Evolutionary conservation across 2,888 invertebrate genomes (phyloP), one percentile per base, ranked within the genome.

Genomic region (Marasmarcha lunaedactyla): DNA sequence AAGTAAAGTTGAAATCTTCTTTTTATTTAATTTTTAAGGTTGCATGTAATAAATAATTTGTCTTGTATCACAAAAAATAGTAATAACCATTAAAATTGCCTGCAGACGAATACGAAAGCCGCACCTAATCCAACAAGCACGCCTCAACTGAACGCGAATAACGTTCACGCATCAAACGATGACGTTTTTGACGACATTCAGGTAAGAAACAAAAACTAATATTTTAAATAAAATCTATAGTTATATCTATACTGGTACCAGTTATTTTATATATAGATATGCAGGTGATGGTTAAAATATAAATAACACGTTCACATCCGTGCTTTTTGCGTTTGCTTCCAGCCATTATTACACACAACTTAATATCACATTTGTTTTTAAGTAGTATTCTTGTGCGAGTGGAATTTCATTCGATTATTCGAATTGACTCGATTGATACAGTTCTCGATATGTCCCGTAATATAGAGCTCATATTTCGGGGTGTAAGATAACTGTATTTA

Each of bases 281-380:
- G 50, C 67, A 63, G 81, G 81, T 81, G 79, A 68, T 64, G 81
- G 79, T 67, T 34, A 34, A 55, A 54, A 55, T 38, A 42, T 62
- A 68, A 63, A 72, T 79, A 76, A 81, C 79, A 78, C 79, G 81
- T 78, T 81, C 81, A 79, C 79, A 76, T 74, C 63, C 62, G 67
- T 56, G 69, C 73, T 74, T 73, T 20, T 38, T 53, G 53, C 54
- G 58, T 58, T 60, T 55, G 71, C 72, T 71, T 71, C 47, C 58
- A 54, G 56, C 61, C 59, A 47, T 60, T 54, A n/a, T 55, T 42
- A 41, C 15, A 36, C 2, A 50, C 44, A 55, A 59, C 48, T 57
- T 56, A 50, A 47, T 38, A 7, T 33, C 30, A 30, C 12, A 11
- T 30, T 30, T 3, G 7, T 20, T 20, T 20, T 20, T 20, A 20